Conservation (phyloP, 2,797 vertebrate genomes). For the Danionella dracula region DNA sequence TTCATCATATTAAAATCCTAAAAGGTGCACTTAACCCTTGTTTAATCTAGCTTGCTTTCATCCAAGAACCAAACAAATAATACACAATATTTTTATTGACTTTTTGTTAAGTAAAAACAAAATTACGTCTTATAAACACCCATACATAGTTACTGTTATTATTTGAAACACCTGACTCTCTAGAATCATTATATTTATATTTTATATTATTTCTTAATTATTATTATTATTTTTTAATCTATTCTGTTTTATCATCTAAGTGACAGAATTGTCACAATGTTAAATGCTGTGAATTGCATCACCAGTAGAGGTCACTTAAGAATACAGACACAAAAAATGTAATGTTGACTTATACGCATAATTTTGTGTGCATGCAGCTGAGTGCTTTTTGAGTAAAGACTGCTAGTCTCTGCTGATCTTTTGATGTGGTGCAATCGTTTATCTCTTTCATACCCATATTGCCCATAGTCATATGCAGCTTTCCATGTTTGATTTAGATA, state of each 20-base stretch:
- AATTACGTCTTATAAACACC: too few species aligned
- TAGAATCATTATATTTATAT: neutral
- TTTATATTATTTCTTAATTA: too few species aligned
- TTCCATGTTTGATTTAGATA: neutral
- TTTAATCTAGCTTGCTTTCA: too few species aligned
- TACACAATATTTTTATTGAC: too few species aligned
- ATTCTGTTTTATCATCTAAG: neutral
- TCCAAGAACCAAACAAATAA: too few species aligned
- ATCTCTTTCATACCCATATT: neutral
- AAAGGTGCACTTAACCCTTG: too few species aligned
- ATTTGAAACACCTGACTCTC: too few species aligned
- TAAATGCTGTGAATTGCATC: neutral
- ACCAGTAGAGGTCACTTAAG: conserved; percentile 49
- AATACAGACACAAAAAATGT: neutral
- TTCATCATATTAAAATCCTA: too few species aligned
- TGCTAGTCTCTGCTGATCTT: neutral
- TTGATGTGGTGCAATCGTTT: neutral
- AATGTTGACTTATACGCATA: too few species aligned
- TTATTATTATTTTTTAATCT: neutral
- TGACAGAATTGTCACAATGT: neutral
- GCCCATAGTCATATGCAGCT: conserved; percentile 1
- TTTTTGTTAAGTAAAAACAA: too few species aligned
- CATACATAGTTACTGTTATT: too few species aligned
- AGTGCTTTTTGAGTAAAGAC: neutral
- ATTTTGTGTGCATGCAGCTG: too few species aligned